Evolutionary conservation across 2,888 invertebrate genomes (phyloP), one percentile per base, ranked within the genome.

Genomic region (Drosophila bunnanda): DNA sequence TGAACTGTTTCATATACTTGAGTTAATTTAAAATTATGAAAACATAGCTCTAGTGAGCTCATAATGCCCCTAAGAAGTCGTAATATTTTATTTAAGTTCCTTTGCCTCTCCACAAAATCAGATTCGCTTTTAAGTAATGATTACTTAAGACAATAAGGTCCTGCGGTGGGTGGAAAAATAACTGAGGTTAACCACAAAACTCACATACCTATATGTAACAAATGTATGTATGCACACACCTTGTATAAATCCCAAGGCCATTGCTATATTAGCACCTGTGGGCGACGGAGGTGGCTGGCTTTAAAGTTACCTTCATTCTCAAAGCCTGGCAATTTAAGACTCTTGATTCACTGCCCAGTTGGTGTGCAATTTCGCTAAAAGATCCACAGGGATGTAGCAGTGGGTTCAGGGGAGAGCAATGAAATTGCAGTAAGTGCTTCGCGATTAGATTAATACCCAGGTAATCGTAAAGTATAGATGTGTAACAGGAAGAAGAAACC

Each of bases 381-480:
- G 55, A 70, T 65, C 58, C 68, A 39, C 41, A 38, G 41, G 30
- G 58, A 44, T n/a, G n/a, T 43, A 5, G 12, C 28, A 41, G 2
- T 17, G 6, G 6, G 32, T 5, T 46, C 25, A 17, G 1, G 20
- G 10, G 20, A 32, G 30, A 57, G 12, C 10, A 12, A 20, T 20
- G 17, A 48, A 72, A 65, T 48, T 75, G 74, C 60, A 68, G 53
- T 41, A 74, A 80, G 76, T 80, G 67, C 67, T 72, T 59, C 71
- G 78, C 77, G 83, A 82, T 82, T 86, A 78, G 75, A 83, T 82
- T 78, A 82, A 86, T 82, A 9, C 6, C 32, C 9, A 20, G 50
- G 20, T 32, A 50, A 50, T 50, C 50, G 50, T 22, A 34, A 50
- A 32, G 9, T 15, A 32, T 20, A 50, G 32, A 50, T 50, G 20